Percentiles rank a stretch among this genome's conserved stretches.
phyloP scores from a whole-genome alignment of 2,888 invertebrate species.

The Amphipyra tragopoginis region DNA sequence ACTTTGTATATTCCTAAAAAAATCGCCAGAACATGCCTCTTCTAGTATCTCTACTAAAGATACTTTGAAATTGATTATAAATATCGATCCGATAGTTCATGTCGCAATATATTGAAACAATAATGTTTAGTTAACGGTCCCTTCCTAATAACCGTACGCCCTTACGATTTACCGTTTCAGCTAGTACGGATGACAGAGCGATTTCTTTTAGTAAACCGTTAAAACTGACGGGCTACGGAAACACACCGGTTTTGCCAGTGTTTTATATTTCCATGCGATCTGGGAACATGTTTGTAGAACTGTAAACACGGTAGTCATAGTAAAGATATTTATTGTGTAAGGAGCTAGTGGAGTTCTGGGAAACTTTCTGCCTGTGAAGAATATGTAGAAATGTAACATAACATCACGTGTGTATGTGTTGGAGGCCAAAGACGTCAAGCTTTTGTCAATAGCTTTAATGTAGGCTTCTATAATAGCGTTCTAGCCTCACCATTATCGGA shows the following conservation, averaged over 20 bases:
- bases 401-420: too few species aligned
- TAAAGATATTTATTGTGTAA: constrained; percentile 13
- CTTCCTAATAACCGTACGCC: constrained; percentile 38
- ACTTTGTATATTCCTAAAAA: too few species aligned
- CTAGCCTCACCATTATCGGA: too few species aligned
- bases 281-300: constrained; percentile 54
- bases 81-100: constrained; percentile 4
- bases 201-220: constrained; percentile 62
- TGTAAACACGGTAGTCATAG: constrained; percentile 25
- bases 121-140: constrained; percentile 55
- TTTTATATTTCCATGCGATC: constrained; percentile 51
- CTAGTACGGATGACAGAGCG: constrained; percentile 50
- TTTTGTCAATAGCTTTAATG: too few species aligned
- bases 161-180: constrained; percentile 51
- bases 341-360: constrained; percentile 5
- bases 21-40: background rate
- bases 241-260: constrained; percentile 53
- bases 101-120: constrained; percentile 47
- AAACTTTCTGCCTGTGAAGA: background rate
- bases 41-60: background rate
- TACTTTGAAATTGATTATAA: constrained; percentile 6
- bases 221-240: constrained; percentile 57
- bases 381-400: too few species aligned
- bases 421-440: too few species aligned
- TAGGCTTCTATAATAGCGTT: too few species aligned